Evolutionary conservation across 2,888 invertebrate genomes (phyloP), one percentile per base, ranked within the genome.

Genomic region (Melanchra persicariae): DNA sequence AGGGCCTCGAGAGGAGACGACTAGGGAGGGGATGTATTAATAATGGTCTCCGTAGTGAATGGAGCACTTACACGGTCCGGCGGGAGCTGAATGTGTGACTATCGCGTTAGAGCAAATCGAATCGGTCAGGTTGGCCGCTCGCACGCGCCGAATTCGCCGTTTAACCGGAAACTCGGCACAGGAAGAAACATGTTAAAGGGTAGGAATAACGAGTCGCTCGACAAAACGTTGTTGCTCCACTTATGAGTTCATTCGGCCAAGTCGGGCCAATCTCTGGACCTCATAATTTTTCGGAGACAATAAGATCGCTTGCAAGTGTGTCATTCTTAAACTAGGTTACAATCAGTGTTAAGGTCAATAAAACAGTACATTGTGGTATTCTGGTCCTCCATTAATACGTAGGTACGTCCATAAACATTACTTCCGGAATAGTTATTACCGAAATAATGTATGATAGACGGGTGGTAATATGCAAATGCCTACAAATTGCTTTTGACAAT

Each of bases 101-200:
- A 94, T 94, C 93, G 93, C 91, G 93, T 93, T 92, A 93, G 91
- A 92, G 93, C 93, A 95, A 95, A 95, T 95, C 94, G 94, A 95
- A 94, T 95, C 91, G 92, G 90, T 90, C 90, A 92, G 93, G 91
- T 88, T 89, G 89, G 88, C 83, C 92, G 91, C 88, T 87, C 88
- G 91, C 92, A 91, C 90, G 92, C 91, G 92, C 92, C 91, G 91
- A 92, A 92, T 94, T 92, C 89, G 87, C 88, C 91, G 91, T 91
- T 91, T 92, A 89, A 90, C 91, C 90, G 91, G 89, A 92, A 90
- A 91, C 87, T 85, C 88, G 82, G 80, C 79, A 84, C 85, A 85
- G 85, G 87, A 89, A 89, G 88, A 89, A 88, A 88, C 87, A 89
- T 87, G 84, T 76, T 87, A 83, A 82, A 78, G 85, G 83, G 84